Evolutionary conservation across 2,797 vertebrate species (phyloP).

Genomic region (Octomys mimax): DNA sequence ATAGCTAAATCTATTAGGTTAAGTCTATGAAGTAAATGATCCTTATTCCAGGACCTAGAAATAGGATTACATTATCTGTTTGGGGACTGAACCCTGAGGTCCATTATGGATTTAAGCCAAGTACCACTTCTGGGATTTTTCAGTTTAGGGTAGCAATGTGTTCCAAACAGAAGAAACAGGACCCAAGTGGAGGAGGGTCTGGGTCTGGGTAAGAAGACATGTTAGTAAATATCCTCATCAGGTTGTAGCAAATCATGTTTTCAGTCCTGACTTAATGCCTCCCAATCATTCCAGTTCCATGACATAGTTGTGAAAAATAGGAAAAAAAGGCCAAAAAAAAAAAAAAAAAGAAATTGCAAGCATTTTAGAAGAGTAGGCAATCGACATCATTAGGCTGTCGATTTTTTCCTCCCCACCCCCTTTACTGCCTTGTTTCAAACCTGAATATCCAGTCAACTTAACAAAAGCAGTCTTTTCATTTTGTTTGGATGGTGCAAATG

Average conservation of each 20-base stretch:
- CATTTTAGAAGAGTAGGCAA: neutral
- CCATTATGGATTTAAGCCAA: conserved; percentile 38
- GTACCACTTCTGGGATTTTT: conserved; percentile 10
- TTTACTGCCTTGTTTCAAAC: conserved; percentile 56
- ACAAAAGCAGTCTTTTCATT: conserved; percentile 65
- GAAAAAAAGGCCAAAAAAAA: neutral
- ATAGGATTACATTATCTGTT: neutral
- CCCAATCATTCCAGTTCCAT: conserved; percentile 50
- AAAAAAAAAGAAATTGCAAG: neutral
- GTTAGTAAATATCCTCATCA: conserved; percentile 25
- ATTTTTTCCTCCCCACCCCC: neutral
- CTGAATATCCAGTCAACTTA: conserved; percentile 52
- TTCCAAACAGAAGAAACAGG: conserved; percentile 8
- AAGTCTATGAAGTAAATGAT: conserved; percentile 18
- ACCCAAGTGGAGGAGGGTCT: neutral
- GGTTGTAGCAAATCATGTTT: conserved; percentile 41
- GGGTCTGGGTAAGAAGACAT: neutral
- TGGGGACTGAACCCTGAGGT: neutral
- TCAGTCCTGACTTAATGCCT: conserved; percentile 45
- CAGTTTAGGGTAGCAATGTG: conserved; percentile 47
- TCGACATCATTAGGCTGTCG: neutral
- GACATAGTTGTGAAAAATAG: conserved; percentile 40
- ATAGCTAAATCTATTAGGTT: neutral
- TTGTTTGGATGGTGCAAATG: conserved; percentile 62
- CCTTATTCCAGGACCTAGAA: neutral